Evolutionary conservation across 2,888 invertebrate genomes (phyloP).

Genomic region (Asteroscopus sphinx): DNA sequence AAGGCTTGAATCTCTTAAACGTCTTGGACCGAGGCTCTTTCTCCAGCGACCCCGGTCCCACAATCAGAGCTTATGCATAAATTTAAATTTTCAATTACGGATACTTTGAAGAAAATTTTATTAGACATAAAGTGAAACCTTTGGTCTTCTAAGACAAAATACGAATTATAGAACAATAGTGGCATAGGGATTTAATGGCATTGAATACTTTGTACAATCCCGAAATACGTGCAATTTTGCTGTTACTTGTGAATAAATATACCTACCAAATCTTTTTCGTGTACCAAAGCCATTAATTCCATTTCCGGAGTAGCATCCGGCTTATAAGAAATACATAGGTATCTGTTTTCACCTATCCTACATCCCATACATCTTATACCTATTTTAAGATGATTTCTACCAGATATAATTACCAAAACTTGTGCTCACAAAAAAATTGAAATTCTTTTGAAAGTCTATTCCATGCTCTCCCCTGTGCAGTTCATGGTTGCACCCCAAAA

Average conservation of each 20-base stretch:
- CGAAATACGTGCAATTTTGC: neutral
- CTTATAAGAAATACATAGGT: slow-evolving; percentile 22
- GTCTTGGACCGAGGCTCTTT: slow-evolving; percentile 70
- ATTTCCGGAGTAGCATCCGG: slow-evolving; percentile 40
- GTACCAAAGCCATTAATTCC: slow-evolving; percentile 30
- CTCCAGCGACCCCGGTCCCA: slow-evolving; percentile 70
- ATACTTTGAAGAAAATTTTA: slow-evolving; percentile 89
- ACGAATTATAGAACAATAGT: slow-evolving; percentile 75
- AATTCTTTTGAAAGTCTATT: slow-evolving; percentile 45
- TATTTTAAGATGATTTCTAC: no score
- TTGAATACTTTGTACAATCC: neutral
- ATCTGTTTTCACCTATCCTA: slow-evolving; percentile 12
- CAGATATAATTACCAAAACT: slow-evolving; percentile 1
- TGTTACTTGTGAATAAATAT: neutral
- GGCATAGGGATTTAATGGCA: slow-evolving; percentile 54
- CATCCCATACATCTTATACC: slow-evolving; percentile 9
- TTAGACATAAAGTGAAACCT: slow-evolving; percentile 89
- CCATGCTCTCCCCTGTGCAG: slow-evolving; percentile 63
- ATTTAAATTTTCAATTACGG: slow-evolving; percentile 90
- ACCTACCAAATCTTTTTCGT: neutral
- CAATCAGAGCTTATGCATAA: slow-evolving; percentile 90
- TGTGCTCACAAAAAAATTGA: slow-evolving; percentile 1
- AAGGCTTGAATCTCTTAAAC: slow-evolving; percentile 81
- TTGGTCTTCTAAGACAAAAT: slow-evolving; percentile 86
- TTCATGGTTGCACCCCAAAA: slow-evolving; percentile 83